Base-by-base conservation (phyloP, 2,888 invertebrate species). In the Tachystola acroxantha region DNA sequence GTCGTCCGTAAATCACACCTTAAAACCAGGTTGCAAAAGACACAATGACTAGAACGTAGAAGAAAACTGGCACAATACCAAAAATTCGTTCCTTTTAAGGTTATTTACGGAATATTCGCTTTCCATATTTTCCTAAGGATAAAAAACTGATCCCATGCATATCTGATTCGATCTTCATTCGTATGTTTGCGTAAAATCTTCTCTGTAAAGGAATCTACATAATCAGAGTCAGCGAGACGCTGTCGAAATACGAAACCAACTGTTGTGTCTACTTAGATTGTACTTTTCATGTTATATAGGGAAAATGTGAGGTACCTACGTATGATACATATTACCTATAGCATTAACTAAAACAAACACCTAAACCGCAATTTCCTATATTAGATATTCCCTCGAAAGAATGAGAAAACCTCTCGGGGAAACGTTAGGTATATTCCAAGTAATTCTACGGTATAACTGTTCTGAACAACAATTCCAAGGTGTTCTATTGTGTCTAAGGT, bases 131-230 rank as follows among this genome's bases (percentile, higher is more conserved):
- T 64, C 39, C 51, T 56, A 57, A 64, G 67, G 65, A 72, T 72
- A 74, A 73, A 69, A 72, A 70, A 73, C 73, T 69, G 75, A 76
- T 76, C 72, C 76, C 68, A 77, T 78, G 74, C 76, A 78, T 77
- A 80, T 77, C 72, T 77, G 77, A 78, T 79, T 76, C 68, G 76
- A 72, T 77, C 70, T 70, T 70, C 73, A 74, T 76, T 74, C 72
- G 65, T 71, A 70, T 72, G 71, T 78, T 79, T 79, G 74, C 73
- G 76, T 77, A 68, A 74, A 76, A 75, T 71, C 67, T 72, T 61
- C 58, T 66, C 56, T 68, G 67, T 70, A 69, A 64, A 66, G 64
- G 61, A 77, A 78, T 80, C 69, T 76, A 74, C 78, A 80, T 79
- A 79, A 77, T 79, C 79, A 77, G 68, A 76, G 68, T 69, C 74